Percentiles rank a stretch among this genome's conserved stretches.
phyloP scores from a whole-genome alignment of 2,888 invertebrate species.

The Pasiphila rectangulata region DNA sequence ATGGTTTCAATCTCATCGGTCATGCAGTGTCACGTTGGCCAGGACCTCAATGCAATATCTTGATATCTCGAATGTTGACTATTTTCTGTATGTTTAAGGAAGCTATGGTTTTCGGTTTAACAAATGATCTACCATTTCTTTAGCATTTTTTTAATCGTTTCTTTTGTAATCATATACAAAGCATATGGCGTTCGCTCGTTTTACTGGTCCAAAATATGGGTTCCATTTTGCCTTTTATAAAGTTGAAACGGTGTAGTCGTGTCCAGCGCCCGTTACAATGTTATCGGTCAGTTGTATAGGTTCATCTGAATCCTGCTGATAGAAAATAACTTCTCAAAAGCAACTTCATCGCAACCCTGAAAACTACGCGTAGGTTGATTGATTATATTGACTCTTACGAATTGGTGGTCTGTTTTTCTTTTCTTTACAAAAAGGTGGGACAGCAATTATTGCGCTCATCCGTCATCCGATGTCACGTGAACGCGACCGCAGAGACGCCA shows the following conservation, averaged over 20 bases:
- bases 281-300: slow-evolving; percentile 1
- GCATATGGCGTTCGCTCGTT: too few species aligned
- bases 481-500: slow-evolving; percentile 17
- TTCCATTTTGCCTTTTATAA: background rate
- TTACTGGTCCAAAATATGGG: too few species aligned
- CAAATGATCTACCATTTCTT: background rate
- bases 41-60: slow-evolving; percentile 9
- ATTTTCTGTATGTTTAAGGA: background rate
- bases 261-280: slow-evolving; percentile 3
- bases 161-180: too few species aligned
- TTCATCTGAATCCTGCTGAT: slow-evolving; percentile 2
- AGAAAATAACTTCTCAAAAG: background rate
- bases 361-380: too few species aligned
- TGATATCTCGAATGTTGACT: slow-evolving; percentile 3
- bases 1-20: slow-evolving; percentile 26
- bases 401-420: background rate
- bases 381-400: background rate
- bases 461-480: slow-evolving; percentile 28
- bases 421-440: background rate
- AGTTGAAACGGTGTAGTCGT: slow-evolving; percentile 1
- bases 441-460: slow-evolving; percentile 23
- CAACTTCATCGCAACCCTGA: background rate
- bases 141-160: too few species aligned
- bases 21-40: slow-evolving; percentile 25
- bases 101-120: background rate